A percentile compares a stretch with the other conserved stretches of the same genome.
Evolutionary conservation across 2,113 vertebrate genomes (phyloP).

Genomic region (Rhinopomastus cyanomelas): DNA sequence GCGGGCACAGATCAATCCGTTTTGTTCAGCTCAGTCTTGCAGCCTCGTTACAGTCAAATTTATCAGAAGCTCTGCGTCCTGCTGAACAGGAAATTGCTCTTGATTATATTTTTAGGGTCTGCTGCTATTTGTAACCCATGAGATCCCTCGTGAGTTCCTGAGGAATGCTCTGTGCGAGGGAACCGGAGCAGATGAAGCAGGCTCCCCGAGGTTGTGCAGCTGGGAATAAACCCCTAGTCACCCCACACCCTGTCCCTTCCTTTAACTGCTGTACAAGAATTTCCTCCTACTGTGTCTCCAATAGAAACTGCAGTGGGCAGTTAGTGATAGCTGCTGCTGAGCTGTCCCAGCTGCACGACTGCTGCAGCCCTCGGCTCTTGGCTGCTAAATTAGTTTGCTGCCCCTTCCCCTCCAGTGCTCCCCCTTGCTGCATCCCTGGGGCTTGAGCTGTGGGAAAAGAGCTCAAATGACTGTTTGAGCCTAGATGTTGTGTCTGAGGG

Average conservation of each 20-base stretch:
- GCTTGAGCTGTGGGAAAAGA: neutral
- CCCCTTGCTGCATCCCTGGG: neutral
- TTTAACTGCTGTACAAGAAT: slow-evolving; percentile 12
- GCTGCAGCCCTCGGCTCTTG: neutral
- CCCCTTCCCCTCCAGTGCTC: neutral
- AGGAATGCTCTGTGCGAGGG: neutral
- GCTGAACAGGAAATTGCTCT: neutral
- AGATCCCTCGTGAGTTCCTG: neutral
- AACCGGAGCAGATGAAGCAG: neutral
- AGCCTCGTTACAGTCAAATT: neutral
- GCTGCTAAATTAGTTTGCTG: slow-evolving; percentile 17
- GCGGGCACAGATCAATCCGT: fast-evolving
- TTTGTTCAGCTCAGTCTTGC: neutral
- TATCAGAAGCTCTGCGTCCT: neutral
- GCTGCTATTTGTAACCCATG: neutral
- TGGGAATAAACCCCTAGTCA: slow-evolving; percentile 13
- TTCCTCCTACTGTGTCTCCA: slow-evolving; percentile 24
- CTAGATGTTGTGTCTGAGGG: slow-evolving; percentile 41
- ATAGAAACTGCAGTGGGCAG: slow-evolving; percentile 29
- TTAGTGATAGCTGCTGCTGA: neutral
- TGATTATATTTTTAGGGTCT: neutral
- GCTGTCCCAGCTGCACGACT: slow-evolving; percentile 2
- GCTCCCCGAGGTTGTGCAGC: neutral
- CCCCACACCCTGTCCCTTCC: neutral
- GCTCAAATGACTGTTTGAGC: neutral